Percentiles rank a stretch among this genome's conserved stretches.
phyloP scores from a whole-genome alignment of 2,113 vertebrate genomes.

The Synchiropus splendidus region DNA sequence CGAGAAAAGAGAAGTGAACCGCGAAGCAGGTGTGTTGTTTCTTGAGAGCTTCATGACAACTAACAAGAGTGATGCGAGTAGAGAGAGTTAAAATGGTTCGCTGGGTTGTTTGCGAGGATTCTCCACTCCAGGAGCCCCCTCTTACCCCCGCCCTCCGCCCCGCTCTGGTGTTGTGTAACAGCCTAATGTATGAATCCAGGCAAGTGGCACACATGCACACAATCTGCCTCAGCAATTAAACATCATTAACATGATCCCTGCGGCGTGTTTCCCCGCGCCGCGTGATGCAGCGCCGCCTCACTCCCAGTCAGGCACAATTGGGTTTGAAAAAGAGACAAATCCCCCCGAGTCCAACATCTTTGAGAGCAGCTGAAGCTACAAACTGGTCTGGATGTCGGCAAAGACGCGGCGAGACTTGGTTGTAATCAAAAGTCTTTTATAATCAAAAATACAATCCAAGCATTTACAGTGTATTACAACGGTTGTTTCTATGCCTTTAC shows the following conservation, averaged over 20 bases:
- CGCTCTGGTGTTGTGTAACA: slow-evolving; percentile 17
- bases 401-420: slow-evolving; percentile 14
- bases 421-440: slow-evolving; percentile 54
- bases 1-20: too few relatives aligned
- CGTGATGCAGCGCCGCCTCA: slow-evolving; percentile 14
- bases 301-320: slow-evolving; percentile 22
- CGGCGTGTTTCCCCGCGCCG: slow-evolving; percentile 26
- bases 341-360: background rate
- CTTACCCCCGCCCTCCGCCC: background rate
- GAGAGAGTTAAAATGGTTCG: slow-evolving; percentile 24
- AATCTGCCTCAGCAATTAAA: slow-evolving; percentile 34
- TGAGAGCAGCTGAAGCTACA: background rate
- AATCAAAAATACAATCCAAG: slow-evolving; percentile 71
- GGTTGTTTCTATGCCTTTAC: slow-evolving; percentile 66
- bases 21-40: too few relatives aligned
- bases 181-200: slow-evolving; percentile 28
- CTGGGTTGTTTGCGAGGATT: slow-evolving; percentile 34
- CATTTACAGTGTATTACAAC: slow-evolving; percentile 71
- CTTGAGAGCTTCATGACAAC: too few relatives aligned
- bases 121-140: slow-evolving; percentile 10
- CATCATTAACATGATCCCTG: slow-evolving; percentile 37
- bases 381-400: background rate
- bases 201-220: slow-evolving; percentile 13
- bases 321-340: slow-evolving; percentile 26
- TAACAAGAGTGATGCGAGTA: too few relatives aligned